A percentile compares a stretch with the other conserved stretches of the same genome.
These are phyloP conservation scores for Anodontia alba DNA, from an alignment of 2,888 invertebrate species.

Conservation along the genomic window DNA sequence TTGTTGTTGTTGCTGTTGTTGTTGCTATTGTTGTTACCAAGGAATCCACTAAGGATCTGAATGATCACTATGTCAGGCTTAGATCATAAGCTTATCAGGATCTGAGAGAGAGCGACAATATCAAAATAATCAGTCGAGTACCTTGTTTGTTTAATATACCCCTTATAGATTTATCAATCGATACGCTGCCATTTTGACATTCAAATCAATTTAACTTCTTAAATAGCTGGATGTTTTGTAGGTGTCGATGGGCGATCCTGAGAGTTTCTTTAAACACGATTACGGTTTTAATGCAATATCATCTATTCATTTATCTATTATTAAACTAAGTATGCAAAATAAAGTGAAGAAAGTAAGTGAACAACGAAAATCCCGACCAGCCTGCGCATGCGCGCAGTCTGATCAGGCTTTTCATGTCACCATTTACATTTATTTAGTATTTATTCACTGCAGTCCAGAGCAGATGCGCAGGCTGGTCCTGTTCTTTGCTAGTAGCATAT, in stretches of 20 bases:
- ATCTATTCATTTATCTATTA: background rate
- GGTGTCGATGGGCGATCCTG: background rate
- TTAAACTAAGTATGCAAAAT: background rate
- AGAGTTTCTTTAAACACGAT: background rate
- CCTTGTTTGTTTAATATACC: constrained; percentile 14
- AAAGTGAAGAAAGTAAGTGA: no score
- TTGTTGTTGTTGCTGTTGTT: no score
- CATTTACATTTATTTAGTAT: no score
- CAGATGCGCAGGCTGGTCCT: no score
- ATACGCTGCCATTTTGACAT: background rate
- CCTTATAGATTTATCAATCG: background rate
- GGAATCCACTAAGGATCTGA: no score
- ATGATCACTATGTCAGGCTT: no score
- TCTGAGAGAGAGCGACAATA: background rate
- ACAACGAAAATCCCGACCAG: no score
- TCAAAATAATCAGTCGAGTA: background rate
- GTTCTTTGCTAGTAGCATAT: no score
- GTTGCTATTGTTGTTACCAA: no score
- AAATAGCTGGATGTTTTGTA: background rate
- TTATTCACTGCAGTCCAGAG: no score
- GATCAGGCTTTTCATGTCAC: no score
- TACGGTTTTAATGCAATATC: constrained; percentile 7
- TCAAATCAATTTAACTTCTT: background rate
- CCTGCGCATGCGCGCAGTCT: no score
- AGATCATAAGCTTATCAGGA: background rate